A percentile compares a stretch with the other conserved stretches of the same genome.
These are phyloP conservation scores for Hafferia zeledoni DNA, from an alignment of 2,797 vertebrate genomes.

Conservation along the genomic window DNA sequence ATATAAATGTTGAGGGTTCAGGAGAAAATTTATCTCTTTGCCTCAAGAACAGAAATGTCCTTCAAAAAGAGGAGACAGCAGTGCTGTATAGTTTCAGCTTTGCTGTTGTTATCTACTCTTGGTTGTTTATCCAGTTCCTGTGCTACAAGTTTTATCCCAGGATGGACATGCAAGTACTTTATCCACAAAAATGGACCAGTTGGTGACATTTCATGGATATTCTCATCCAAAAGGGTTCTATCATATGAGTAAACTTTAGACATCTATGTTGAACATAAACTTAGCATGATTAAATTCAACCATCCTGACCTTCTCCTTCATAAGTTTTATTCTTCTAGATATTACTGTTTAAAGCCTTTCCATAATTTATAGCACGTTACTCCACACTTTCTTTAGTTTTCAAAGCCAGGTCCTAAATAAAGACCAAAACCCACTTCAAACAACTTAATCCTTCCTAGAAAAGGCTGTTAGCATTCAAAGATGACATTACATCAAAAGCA, in stretches of 20 bases:
- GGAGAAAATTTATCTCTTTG: background rate
- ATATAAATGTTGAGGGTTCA: background rate
- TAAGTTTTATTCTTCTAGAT: background rate
- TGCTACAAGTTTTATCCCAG: background rate
- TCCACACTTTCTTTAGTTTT: slow-evolving; percentile 56
- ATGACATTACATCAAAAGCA: slow-evolving; percentile 82
- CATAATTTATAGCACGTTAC: background rate
- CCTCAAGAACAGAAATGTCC: background rate
- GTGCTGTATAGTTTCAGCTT: background rate
- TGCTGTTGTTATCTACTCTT: background rate
- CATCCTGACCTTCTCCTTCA: background rate
- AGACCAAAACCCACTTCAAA: slow-evolving; percentile 54
- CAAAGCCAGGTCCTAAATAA: slow-evolving; percentile 34
- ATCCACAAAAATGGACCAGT: background rate
- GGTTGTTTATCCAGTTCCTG: background rate
- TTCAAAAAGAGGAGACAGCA: background rate
- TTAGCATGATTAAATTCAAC: background rate
- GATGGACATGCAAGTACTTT: background rate
- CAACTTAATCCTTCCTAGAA: slow-evolving; percentile 49
- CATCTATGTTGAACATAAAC: background rate
- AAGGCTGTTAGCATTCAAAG: slow-evolving; percentile 71
- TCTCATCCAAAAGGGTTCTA: background rate
- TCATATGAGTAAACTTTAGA: background rate
- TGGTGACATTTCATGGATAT: background rate
- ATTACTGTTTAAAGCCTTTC: background rate